Conservation (phyloP, 2,888 invertebrate genomes). For the Trissoscelio sp. region DNA sequence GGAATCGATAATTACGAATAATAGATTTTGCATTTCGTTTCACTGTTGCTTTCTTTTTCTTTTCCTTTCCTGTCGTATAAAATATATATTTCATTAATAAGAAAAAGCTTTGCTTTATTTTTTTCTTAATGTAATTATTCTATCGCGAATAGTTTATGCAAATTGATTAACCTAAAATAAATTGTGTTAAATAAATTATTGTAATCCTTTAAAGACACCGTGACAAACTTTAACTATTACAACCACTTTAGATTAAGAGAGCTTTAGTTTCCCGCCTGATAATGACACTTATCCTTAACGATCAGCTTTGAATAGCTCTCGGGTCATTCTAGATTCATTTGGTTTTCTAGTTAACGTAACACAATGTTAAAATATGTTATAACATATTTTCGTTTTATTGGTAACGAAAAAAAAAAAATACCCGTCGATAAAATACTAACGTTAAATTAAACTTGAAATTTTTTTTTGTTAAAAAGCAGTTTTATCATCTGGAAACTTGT, state of each 20-base stretch:
- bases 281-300: slow-evolving; percentile 68
- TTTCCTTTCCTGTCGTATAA: too few relatives aligned
- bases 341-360: slow-evolving; percentile 40
- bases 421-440: too few relatives aligned
- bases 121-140: not conserved
- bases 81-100: too few relatives aligned
- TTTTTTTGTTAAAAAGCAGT: slow-evolving; percentile 36
- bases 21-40: too few relatives aligned
- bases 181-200: slow-evolving; percentile 55
- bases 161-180: slow-evolving; percentile 46
- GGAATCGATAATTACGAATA: not conserved
- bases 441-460: not conserved
- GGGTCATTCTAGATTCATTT: slow-evolving; percentile 61
- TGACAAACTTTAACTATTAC: slow-evolving; percentile 68
- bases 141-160: not conserved
- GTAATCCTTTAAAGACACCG: slow-evolving; percentile 57
- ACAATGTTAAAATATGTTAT: not conserved
- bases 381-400: too few relatives aligned
- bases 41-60: too few relatives aligned
- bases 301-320: slow-evolving; percentile 65
- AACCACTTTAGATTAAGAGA: slow-evolving; percentile 66
- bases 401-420: too few relatives aligned
- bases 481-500: slow-evolving; percentile 4
- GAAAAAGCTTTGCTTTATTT: not conserved
- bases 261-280: slow-evolving; percentile 59